Evolutionary conservation across 1,140 invertebrate species (phyloP), one percentile per base, ranked within the genome.

Genomic region (Pararge aegeria): DNA sequence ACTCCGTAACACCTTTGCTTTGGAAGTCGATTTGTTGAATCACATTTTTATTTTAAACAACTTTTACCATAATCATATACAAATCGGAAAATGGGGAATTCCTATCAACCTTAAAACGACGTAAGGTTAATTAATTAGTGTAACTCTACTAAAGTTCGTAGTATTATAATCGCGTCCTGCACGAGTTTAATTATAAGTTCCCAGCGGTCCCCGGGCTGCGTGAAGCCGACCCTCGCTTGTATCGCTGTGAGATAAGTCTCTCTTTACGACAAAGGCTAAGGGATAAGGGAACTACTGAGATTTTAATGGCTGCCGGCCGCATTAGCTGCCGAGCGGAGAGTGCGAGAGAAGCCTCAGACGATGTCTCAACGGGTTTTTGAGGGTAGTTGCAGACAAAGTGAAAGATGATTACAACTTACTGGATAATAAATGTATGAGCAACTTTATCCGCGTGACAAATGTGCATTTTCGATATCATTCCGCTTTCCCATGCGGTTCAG

Each of bases 211-310:
- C 6, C 10, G 18, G 5, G 16, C 18, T 53, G 34, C 51, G 15
- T 46, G 34, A 55, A 48, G 42, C 40, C 40, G 34, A 38, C 51
- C 42, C 42, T 16, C 48, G 42, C 48, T 55, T 55, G 30, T 55
- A 46, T 46, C 29, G 40, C 16, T n/a, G 21, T 12, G 27, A 57
- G 61, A 64, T 57, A 59, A 51, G 58, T 50, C 66, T 51, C 56
- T 40, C 57, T 65, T 69, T 69, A 69, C 63, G 66, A 66, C 54
- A 49, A 62, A 56, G 54, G 53, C 66, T 30, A 61, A 44, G 29
- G 52, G 59, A 66, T 60, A 60, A 60, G 53, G 56, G 52, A 61
- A 61, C 52, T 51, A 54, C 42, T 42, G 48, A 57, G 52, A 63
- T 50, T 68, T 64, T 21, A 21, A 40, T 40, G 34, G 37, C 19